These are phyloP conservation scores for Arge pagana DNA, from an alignment of 2,888 invertebrate genomes.

Conservation along the genomic window DNA sequence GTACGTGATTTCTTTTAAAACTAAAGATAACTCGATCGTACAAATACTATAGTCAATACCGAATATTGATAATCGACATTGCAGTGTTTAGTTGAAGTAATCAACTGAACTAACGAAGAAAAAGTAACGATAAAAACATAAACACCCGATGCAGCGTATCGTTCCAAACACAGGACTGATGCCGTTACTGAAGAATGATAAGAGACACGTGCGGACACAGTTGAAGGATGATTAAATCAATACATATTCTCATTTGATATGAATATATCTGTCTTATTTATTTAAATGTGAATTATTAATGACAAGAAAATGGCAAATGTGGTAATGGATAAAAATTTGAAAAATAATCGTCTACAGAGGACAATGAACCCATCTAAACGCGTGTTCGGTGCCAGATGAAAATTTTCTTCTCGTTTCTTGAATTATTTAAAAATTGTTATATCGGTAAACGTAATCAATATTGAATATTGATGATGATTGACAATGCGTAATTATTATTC, in stretches of 20 bases:
- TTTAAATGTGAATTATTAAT: slow-evolving; percentile 13
- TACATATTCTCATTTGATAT: slow-evolving; percentile 10
- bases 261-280: slow-evolving; percentile 14
- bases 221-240: slow-evolving; percentile 2
- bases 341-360: not conserved
- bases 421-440: slow-evolving; percentile 22
- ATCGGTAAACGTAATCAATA: slow-evolving; percentile 2
- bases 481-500: not conserved
- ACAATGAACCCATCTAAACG: slow-evolving; percentile 1
- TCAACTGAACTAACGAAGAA: not conserved
- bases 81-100: slow-evolving; percentile 10
- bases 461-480: slow-evolving; percentile 10
- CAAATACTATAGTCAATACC: slow-evolving; percentile 21
- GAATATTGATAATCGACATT: slow-evolving; percentile 21
- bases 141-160: not conserved
- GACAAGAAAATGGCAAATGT: not conserved
- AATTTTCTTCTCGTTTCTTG: slow-evolving; percentile 24
- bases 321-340: not conserved
- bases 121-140: slow-evolving; percentile 2
- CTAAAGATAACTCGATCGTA: slow-evolving; percentile 18
- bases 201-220: not conserved
- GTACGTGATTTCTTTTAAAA: slow-evolving; percentile 20
- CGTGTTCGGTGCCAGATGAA: slow-evolving; percentile 18
- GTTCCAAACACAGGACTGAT: not conserved
- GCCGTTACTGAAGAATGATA: slow-evolving; percentile 7